A percentile compares a stretch with the other conserved stretches of the same genome.
These are phyloP conservation scores for Laothoe populi DNA, from an alignment of 2,888 invertebrate species.

Conservation along the genomic window DNA sequence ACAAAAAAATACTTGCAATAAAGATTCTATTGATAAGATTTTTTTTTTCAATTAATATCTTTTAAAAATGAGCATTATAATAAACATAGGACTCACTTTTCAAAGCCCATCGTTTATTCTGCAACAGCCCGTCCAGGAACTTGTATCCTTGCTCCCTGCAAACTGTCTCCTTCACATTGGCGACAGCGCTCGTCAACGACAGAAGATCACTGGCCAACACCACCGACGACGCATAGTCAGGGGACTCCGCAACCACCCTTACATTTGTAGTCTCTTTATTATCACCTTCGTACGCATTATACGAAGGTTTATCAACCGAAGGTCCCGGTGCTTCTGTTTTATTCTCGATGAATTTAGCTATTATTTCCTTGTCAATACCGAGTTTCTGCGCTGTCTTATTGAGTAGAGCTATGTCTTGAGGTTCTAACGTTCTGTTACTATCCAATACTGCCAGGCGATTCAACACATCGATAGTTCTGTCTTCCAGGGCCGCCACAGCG, in stretches of 20 bases:
- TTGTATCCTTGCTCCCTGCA: conserved; percentile 80
- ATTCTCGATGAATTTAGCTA: conserved; percentile 58
- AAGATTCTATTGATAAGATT: too few relatives aligned
- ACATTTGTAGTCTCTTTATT: conserved; percentile 52
- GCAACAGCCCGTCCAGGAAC: conserved; percentile 75
- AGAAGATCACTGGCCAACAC: conserved; percentile 78
- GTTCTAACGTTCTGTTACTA: conserved; percentile 56
- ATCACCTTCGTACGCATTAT: conserved; percentile 49
- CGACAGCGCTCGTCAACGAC: conserved; percentile 76
- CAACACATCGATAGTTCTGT: conserved; percentile 48
- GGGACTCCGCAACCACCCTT: conserved; percentile 69
- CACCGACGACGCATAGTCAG: conserved; percentile 78
- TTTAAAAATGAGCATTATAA: too few relatives aligned
- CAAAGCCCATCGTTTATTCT: conserved; percentile 84
- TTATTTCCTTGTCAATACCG: conserved; percentile 59
- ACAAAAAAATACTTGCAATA: too few relatives aligned
- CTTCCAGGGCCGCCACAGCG: conserved; percentile 54
- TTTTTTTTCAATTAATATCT: too few relatives aligned
- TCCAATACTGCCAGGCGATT: conserved; percentile 55
- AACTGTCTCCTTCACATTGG: conserved; percentile 69
- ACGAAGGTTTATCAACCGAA: conserved; percentile 44
- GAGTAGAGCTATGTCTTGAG: conserved; percentile 52
- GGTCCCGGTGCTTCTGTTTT: conserved; percentile 37
- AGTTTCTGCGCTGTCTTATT: conserved; percentile 61
- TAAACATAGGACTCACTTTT: conserved; percentile 79